A percentile compares a stretch with the other conserved stretches of the same genome.
Evolutionary conservation across 1,140 invertebrate genomes (phyloP).

Genomic region (Pinna nobilis): DNA sequence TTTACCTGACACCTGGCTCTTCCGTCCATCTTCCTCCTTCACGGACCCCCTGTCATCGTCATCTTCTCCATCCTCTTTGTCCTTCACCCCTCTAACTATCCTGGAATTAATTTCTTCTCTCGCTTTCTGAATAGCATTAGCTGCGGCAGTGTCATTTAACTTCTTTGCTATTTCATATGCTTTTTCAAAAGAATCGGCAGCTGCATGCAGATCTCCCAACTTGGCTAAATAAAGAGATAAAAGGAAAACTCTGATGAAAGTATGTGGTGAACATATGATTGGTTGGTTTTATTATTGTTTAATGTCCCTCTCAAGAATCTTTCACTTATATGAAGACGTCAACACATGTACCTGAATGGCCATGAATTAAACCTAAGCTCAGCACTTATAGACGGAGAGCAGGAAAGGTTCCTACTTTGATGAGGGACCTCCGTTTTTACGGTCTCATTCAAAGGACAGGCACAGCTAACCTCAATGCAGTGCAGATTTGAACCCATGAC

Average conservation of each 20-base stretch:
- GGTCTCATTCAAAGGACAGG: no score
- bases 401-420: no score
- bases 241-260: no score
- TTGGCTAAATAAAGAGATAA: slow-evolving; percentile 60
- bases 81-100: slow-evolving; percentile 52
- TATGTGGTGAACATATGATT: no score
- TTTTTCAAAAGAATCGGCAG: slow-evolving; percentile 65
- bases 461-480: no score
- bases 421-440: no score
- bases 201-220: slow-evolving; percentile 63
- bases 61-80: slow-evolving; percentile 43
- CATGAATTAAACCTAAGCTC: not conserved
- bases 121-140: slow-evolving; percentile 67
- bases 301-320: not conserved
- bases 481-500: no score
- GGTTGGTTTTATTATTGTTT: no score
- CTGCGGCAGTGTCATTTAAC: slow-evolving; percentile 64
- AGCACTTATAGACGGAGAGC: no score
- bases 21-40: not conserved
- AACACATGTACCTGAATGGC: not conserved
- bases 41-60: slow-evolving; percentile 6
- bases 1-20: slow-evolving; percentile 7
- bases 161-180: slow-evolving; percentile 64
- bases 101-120: slow-evolving; percentile 67
- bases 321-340: not conserved